Evolutionary conservation across 2,113 vertebrate species (phyloP), one percentile per base, ranked within the genome.

Genomic region (Carassius gibelio): DNA sequence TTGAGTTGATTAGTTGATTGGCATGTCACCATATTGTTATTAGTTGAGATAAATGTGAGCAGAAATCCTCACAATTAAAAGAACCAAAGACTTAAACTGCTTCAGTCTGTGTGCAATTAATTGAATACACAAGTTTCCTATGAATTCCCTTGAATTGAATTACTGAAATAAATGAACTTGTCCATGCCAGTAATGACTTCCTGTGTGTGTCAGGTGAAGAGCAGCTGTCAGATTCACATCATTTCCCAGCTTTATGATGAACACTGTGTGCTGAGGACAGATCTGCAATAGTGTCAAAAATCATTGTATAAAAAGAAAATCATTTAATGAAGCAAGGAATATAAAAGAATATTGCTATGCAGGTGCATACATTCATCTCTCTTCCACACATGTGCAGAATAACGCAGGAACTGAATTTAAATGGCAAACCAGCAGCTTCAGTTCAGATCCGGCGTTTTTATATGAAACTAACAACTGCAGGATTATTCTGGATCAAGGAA

Each of bases 311-410:
- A 61, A 61, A 59, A 42, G 36, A 30, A 21, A 71, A 71, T 71
- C 0, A 42, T 71, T 71, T 71, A 71, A 42, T 71, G 9, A 14
- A 30, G 62, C 23, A 23, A 11, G 57, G 62, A 5, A 71, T 71
- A 71, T 42, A 71, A 71, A 38, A n/a, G 68, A 71, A 42, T n/a
- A 71, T 71, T 71, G 68, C 68, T 71, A 10, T 42, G 38, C 68
- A 71, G 68, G 68, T 71, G 68, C 19, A 9, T 11, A 19, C 17
- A 5, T 0, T 9, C 4, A 14, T 71, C 36, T 42, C 57, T 59
- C 57, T 61, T 21, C 57, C 3, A 11, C 57, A 61, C 68, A 4
- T 9, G 68, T 42, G 68, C 68, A 71, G 68, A 71, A 3, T 10
- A 42, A 38, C 19, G 19, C 68, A 11, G 68, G 17, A 71, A 3